Conservation (phyloP, 2,113 vertebrate genomes). For the Myotis yumanensis region DNA sequence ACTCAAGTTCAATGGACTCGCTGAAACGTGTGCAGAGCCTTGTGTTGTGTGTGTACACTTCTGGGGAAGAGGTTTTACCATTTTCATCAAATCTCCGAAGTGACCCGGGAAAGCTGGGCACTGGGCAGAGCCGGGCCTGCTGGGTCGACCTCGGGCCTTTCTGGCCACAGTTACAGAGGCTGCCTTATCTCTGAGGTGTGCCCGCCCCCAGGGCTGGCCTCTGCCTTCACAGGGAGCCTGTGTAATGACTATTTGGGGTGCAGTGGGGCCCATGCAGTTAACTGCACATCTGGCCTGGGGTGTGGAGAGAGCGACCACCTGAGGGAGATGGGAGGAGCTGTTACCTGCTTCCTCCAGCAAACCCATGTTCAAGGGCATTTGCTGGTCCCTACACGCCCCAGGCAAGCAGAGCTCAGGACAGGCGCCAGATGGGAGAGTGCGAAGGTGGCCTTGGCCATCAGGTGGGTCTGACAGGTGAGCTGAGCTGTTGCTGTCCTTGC, state of each 20-base stretch:
- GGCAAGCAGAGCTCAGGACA: background rate
- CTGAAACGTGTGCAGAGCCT: background rate
- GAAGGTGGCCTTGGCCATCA: background rate
- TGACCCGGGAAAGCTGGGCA: background rate
- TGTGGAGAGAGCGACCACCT: background rate
- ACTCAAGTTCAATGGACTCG: background rate
- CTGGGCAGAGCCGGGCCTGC: background rate
- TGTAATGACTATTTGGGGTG: background rate
- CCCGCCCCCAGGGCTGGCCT: background rate
- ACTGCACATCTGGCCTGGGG: background rate
- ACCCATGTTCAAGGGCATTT: constrained; percentile 15
- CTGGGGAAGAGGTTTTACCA: background rate
- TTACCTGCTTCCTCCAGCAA: background rate
- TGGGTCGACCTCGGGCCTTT: background rate
- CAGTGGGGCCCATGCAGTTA: background rate
- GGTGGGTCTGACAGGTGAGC: constrained; percentile 18
- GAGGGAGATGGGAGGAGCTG: background rate
- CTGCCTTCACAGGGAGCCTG: background rate
- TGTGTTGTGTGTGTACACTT: background rate
- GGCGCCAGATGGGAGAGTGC: background rate
- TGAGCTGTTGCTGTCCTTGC: background rate
- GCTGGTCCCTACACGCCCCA: background rate
- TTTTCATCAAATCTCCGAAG: background rate
- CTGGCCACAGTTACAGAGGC: background rate
- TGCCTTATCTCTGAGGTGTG: background rate